Base-by-base conservation (phyloP, 1,140 invertebrate genomes). In the Papilio helenus region DNA sequence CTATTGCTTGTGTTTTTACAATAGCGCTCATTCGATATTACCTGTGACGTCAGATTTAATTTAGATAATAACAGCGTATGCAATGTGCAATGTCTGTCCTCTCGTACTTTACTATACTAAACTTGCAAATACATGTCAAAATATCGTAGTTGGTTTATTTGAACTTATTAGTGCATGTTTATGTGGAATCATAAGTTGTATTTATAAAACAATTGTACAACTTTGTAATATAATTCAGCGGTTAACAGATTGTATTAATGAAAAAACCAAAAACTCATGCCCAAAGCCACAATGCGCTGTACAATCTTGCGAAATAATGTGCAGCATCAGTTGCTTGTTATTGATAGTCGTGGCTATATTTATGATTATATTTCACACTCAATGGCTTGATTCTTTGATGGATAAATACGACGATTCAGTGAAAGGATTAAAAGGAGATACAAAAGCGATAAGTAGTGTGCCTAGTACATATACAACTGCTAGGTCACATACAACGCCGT, bases 91-190 rank as follows among this genome's bases (percentile, higher is more conserved):
- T 23, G 20, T 61, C 18, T 77, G 76, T 23, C 76, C 76, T n/a
- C 39, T 77, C 8, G 76, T 77, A 55, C 55, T 77, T 58, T 77
- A 77, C 55, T 77, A 77, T 34, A 55, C 29, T 16, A 65, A 61
- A 77, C 76, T 77, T 44, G 76, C 76, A 29, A 77, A 61, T 5
- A 77, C 76, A 44, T 65, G 55, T 77, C 76, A 77, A 77, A 77
- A 77, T 77, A 65, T 77, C 20, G 26, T 77, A 65, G 9, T 77
- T 9, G 76, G 76, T 18, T 23, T 65, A 44, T 77, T 61, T 39
- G 29, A 65, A 42, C 9, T 65, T 8, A 39, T 77, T 16, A 12
- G 34, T 65, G 1, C 34, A 77, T 16, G 65, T 65, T 65, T 77
- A 65, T 61, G 34, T 16, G 76, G 55, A 49, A 16, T 77, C 12